A percentile compares a stretch with the other conserved stretches of the same genome.
Evolutionary conservation across 2,113 vertebrate species (phyloP).

Genomic region (Bubo bubo): DNA sequence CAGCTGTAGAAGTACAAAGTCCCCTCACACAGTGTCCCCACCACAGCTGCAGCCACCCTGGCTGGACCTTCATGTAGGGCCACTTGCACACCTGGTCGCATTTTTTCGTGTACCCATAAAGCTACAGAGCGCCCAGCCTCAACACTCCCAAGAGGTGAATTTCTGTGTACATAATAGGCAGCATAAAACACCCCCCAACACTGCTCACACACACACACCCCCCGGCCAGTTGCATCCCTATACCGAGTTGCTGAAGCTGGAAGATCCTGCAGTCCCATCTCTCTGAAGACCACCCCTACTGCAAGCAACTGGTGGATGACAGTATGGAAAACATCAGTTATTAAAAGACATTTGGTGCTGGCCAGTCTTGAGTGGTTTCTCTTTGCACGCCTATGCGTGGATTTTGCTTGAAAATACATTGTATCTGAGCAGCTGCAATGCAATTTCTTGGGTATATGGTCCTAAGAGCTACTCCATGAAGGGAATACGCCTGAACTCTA

Average conservation of each 20-base stretch:
- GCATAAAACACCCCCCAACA: background rate
- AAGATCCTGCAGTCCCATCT: background rate
- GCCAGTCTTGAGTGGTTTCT: background rate
- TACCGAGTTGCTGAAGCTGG: background rate
- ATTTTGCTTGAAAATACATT: background rate
- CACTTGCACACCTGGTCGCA: background rate
- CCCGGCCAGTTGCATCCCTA: accelerated
- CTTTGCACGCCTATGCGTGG: background rate
- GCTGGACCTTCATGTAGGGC: background rate
- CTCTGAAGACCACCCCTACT: background rate
- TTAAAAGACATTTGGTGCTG: background rate
- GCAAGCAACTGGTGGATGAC: background rate
- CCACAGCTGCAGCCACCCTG: background rate
- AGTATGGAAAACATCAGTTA: background rate
- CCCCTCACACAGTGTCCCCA: background rate
- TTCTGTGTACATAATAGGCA: background rate
- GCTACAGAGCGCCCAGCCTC: background rate
- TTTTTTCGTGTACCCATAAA: background rate
- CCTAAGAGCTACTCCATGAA: background rate
- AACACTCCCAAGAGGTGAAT: background rate
- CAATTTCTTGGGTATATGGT: background rate
- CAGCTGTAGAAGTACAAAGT: background rate
- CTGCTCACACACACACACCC: too few species aligned
- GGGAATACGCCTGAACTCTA: background rate
- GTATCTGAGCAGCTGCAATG: background rate